Conservation (phyloP, 2,113 vertebrate genomes). For the Struthio camelus region DNA sequence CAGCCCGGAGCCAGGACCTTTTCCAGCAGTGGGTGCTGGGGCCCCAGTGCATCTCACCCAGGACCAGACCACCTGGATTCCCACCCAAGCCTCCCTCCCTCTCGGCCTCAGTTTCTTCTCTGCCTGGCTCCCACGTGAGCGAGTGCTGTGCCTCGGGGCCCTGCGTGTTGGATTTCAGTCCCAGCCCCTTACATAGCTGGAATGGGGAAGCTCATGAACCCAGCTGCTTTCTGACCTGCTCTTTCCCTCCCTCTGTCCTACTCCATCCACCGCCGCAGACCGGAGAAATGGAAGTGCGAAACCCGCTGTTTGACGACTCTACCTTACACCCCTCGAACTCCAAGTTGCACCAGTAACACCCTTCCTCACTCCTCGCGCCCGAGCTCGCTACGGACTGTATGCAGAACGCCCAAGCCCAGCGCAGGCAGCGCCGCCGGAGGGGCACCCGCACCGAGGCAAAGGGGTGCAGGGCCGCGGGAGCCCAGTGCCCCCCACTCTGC, state of each 20-base stretch:
- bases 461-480: background rate
- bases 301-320: conserved; percentile 90
- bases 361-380: background rate
- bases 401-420: background rate
- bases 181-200: background rate
- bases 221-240: background rate
- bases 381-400: conserved; percentile 11
- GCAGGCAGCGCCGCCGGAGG: background rate
- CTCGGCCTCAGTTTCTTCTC: background rate
- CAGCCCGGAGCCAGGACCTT: background rate
- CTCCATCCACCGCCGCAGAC: conserved; percentile 71
- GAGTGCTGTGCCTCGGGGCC: background rate
- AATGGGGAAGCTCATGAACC: background rate
- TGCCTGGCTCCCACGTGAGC: background rate
- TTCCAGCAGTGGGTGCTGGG: background rate
- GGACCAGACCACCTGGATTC: background rate
- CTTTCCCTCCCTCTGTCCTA: background rate
- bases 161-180: background rate
- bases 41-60: background rate
- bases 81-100: background rate
- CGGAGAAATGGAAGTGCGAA: conserved; percentile 96
- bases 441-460: background rate
- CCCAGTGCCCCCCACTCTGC: background rate
- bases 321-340: conserved; percentile 76
- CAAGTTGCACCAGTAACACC: conserved; percentile 73